Base-by-base conservation (phyloP, 2,797 vertebrate species). In the Malacoctenus gilli region DNA sequence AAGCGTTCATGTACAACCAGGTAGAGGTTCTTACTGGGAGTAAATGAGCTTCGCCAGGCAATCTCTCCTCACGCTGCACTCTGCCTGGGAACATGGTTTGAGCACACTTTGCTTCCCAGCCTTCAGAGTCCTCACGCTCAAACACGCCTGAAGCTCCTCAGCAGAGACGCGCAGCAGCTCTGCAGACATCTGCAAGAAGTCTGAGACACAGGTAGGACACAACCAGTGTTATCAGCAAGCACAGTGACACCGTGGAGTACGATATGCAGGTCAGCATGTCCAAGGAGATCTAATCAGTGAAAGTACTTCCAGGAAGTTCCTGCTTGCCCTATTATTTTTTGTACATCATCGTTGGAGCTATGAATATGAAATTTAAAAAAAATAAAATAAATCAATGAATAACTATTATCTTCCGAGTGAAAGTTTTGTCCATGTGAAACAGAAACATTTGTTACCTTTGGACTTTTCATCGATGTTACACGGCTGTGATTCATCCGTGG, bases 11-110 rank as follows among this genome's bases (percentile, higher is more conserved):
- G n/a, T 6, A 40, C 25, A 8, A 38, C 50, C 7, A 54, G 35
- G 22, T 16, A 7, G 5, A 40, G 0, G 0, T 42, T 57, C 80
- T 87, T 85, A 89, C 96, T 82, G 89, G 8, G 93, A 93, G 0
- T 99, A 99, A 80, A 96, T 85, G 57, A 92, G 85, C 87, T 97
- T 99, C 75, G 96, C 96, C 11, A 99, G 87, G 74, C 96, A 98
- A 91, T 98, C 96, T 68, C 94, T 94, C 67, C 96, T 93, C 9
- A 94, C 88, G 56, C 87, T 80, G 25, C 96, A 98, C 73, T 98
- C 96, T 0, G 89, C 69, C 74, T 69, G 92, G 52, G 92, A 90
- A 72, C 97, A 99, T 0, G 96, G 94, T 82, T 98, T 98, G 53
- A 82, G 87, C 60, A 98, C 81, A 12, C 80, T 93, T 51, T 95